Evolutionary conservation across 23 tunicate species (phyloP), one percentile per base, ranked within the genome.

Genomic region (Trididemnum nubilum): DNA sequence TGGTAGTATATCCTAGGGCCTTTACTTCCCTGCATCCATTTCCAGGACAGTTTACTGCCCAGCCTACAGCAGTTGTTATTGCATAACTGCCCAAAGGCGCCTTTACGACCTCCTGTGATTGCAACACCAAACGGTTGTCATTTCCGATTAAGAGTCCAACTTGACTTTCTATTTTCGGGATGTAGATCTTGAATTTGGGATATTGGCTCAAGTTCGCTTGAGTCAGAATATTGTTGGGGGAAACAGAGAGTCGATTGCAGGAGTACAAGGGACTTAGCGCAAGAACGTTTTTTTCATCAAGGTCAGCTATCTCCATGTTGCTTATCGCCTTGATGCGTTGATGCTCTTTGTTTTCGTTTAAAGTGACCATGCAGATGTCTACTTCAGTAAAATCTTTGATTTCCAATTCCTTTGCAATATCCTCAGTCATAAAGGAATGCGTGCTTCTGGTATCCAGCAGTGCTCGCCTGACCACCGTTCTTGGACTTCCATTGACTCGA

Each of bases 61-160:
- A 81, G 61, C 84, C 84, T 24, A 81, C 84, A 21, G 40, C 75
- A 36, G 84, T 81, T 65, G 34, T 81, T 61, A 64, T 64, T 37
- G 84, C 84, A 37, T 81, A 81, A 38, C 37, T 23, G 35, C 75
- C 84, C 21, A 61, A 37, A 24, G 75, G 36, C 30, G 51, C 60
- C 26, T 29, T 39, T n/a, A 65, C 64, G 12, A 81, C 71, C 23
- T 81, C 36, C 37, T 80, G 74, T 36, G 84, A 75, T 63, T 80
- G 84, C 36, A 80, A 21, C 30, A 80, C 63, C 40, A 36, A 36
- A 21, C 61, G 19, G 39, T 69, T 69, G 39, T 69, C 74, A n/a
- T 69, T 69, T 7, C 74, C 74, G 3, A 69, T 80, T 4, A 80
- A 61, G 22, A 80, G 66, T 19, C 75, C 75, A 80, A 65, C 36